Percentiles rank a stretch among this genome's conserved stretches.
Evolutionary conservation across 2,888 invertebrate species (phyloP).

Genomic region (Epicampocera succincta): DNA sequence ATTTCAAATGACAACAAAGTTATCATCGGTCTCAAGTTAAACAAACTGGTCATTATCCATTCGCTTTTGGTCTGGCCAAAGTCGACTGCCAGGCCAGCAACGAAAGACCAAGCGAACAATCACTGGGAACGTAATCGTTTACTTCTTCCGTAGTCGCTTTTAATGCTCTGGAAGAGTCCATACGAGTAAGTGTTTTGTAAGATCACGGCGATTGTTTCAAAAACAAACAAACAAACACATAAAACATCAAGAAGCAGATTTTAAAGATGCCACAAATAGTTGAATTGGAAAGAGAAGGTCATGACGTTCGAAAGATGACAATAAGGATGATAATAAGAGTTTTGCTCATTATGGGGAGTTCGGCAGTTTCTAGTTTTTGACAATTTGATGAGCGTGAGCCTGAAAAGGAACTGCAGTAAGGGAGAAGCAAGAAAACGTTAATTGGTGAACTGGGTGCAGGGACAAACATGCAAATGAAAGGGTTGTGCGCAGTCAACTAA

Average conservation of each 20-base stretch:
- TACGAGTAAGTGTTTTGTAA: slow-evolving; percentile 52
- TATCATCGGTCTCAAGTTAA: slow-evolving; percentile 64
- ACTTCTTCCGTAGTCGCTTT: slow-evolving; percentile 16
- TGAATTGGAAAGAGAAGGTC: slow-evolving; percentile 65
- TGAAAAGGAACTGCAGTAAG: no score
- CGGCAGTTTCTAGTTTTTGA: slow-evolving; percentile 1
- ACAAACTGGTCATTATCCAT: slow-evolving; percentile 50
- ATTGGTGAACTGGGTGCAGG: no score
- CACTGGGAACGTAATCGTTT: slow-evolving; percentile 53
- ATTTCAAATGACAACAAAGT: slow-evolving; percentile 70
- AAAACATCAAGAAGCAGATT: slow-evolving; percentile 61
- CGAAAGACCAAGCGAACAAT: slow-evolving; percentile 29
- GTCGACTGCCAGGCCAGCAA: slow-evolving; percentile 10
- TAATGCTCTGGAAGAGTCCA: slow-evolving; percentile 46
- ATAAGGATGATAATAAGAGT: slow-evolving; percentile 32
- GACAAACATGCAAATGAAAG: no score
- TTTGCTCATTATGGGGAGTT: slow-evolving; percentile 25
- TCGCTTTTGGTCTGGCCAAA: slow-evolving; percentile 15
- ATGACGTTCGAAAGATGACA: slow-evolving; percentile 19
- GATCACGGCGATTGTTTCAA: slow-evolving; percentile 36
- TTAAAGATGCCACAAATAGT: slow-evolving; percentile 71
- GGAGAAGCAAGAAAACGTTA: no score
- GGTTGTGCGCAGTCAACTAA: no score
- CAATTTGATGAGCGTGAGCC: neutral
- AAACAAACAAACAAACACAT: neutral